Evolutionary conservation across 2,797 vertebrate species (phyloP).

Genomic region (Peromyscus nudipes): DNA sequence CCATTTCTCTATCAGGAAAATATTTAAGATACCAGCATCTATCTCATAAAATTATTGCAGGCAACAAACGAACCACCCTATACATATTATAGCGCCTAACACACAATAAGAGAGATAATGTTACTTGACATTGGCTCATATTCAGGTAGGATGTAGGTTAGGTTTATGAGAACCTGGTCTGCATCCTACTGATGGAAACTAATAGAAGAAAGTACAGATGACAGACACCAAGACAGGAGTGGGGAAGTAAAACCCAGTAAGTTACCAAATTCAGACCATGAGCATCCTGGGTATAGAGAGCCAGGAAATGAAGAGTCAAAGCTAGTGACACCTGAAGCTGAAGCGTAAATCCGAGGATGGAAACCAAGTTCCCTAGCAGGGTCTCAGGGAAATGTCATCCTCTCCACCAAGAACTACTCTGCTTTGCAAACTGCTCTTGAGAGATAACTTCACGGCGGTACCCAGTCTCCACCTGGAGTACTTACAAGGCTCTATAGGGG

Average conservation of each 20-base stretch:
- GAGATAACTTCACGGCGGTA: not conserved
- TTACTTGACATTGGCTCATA: not conserved
- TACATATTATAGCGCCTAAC: not conserved
- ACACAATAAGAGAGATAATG: not conserved
- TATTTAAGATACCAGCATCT: not conserved
- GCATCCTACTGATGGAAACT: not conserved
- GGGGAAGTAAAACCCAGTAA: not conserved
- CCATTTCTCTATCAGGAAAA: not conserved
- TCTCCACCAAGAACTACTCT: not conserved
- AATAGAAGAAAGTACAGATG: conserved; percentile 9
- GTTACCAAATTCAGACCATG: not conserved
- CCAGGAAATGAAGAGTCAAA: not conserved
- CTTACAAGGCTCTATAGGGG: not conserved
- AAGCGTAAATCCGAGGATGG: not conserved
- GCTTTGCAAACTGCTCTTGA: not conserved
- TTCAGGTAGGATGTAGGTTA: not conserved
- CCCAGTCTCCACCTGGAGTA: not conserved
- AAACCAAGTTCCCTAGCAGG: not conserved
- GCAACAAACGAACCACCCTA: not conserved
- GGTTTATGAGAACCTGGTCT: not conserved
- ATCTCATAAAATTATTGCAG: not conserved
- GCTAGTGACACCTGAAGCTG: not conserved
- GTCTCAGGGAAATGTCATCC: not conserved
- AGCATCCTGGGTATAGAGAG: not conserved
- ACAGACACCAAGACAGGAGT: not conserved